A percentile compares a stretch with the other conserved stretches of the same genome.
phyloP scores from a whole-genome alignment of 92 coral and sea anemone genomes.

The Bergia puertoricense region DNA sequence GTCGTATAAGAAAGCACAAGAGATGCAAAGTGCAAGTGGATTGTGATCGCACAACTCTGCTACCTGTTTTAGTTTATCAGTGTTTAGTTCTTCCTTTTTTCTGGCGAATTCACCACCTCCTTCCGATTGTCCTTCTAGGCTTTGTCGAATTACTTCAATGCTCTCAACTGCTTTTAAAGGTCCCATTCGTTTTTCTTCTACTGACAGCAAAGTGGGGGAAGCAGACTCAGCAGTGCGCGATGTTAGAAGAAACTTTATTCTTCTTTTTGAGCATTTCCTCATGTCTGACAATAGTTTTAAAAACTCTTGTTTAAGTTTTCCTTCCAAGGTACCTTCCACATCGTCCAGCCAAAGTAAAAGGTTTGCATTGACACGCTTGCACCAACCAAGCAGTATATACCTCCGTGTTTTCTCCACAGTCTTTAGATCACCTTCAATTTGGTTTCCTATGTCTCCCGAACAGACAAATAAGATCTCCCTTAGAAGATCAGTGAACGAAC shows the following conservation, averaged over 20 bases:
- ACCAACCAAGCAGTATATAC: conserved; percentile 52
- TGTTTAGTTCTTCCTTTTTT: neutral
- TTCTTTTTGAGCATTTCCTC: conserved; percentile 35
- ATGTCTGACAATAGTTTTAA: conserved; percentile 22
- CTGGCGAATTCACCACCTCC: neutral
- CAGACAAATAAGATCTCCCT: conserved; percentile 15
- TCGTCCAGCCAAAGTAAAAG: conserved; percentile 45
- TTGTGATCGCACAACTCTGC: conserved; percentile 56
- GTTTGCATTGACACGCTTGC: conserved; percentile 18
- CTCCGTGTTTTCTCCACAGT: conserved; percentile 13
- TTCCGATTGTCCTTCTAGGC: neutral
- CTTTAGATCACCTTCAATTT: neutral
- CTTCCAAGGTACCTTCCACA: conserved; percentile 42
- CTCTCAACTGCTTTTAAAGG: neutral
- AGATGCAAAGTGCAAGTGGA: conserved; percentile 62
- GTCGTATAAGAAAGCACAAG: conserved; percentile 50
- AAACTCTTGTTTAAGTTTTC: conserved; percentile 7
- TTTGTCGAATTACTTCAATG: neutral
- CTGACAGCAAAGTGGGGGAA: neutral
- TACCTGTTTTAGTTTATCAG: neutral
- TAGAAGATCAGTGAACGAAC: neutral
- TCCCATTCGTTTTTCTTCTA: neutral
- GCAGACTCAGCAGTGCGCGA: conserved; percentile 28
- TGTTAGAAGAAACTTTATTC: conserved; percentile 37
- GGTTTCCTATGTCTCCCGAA: conserved; percentile 36